A percentile compares a stretch with the other conserved stretches of the same genome.
phyloP scores from a whole-genome alignment of 2,797 vertebrate genomes.

The Lepilemur septentrionalis region DNA sequence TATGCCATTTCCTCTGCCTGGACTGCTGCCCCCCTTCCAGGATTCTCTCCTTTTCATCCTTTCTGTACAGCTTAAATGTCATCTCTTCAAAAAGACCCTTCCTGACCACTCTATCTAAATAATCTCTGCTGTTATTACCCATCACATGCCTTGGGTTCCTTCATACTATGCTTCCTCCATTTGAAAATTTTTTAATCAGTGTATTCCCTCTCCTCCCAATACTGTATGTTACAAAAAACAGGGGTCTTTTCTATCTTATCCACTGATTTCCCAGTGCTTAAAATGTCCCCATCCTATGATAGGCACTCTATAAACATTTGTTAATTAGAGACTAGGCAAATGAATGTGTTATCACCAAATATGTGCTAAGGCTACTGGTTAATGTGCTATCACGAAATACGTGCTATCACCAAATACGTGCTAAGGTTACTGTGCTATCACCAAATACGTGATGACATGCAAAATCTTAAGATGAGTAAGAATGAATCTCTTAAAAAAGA shows the following conservation, averaged over 20 bases:
- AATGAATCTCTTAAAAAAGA: neutral
- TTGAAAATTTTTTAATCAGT: neutral
- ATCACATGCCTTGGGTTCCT: neutral
- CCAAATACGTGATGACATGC: neutral
- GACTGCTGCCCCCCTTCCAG: neutral
- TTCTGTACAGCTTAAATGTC: neutral
- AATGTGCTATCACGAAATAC: neutral
- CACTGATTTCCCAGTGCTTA: neutral
- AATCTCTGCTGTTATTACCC: neutral
- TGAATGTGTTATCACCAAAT: neutral
- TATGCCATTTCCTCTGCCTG: neutral
- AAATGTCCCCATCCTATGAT: neutral
- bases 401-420: neutral
- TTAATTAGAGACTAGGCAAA: neutral
- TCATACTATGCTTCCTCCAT: neutral
- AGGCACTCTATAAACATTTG: neutral
- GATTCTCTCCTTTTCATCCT: neutral
- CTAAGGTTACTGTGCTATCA: neutral
- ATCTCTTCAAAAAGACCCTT: neutral
- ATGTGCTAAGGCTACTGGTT: neutral
- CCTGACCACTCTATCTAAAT: neutral
- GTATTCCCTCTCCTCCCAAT: neutral
- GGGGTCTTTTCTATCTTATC: neutral
- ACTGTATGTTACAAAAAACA: neutral
- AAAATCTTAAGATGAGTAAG: neutral